Evolutionary conservation across 2,113 vertebrate species (phyloP), one percentile per base, ranked within the genome.

Genomic region (Eonycteris spelaea): DNA sequence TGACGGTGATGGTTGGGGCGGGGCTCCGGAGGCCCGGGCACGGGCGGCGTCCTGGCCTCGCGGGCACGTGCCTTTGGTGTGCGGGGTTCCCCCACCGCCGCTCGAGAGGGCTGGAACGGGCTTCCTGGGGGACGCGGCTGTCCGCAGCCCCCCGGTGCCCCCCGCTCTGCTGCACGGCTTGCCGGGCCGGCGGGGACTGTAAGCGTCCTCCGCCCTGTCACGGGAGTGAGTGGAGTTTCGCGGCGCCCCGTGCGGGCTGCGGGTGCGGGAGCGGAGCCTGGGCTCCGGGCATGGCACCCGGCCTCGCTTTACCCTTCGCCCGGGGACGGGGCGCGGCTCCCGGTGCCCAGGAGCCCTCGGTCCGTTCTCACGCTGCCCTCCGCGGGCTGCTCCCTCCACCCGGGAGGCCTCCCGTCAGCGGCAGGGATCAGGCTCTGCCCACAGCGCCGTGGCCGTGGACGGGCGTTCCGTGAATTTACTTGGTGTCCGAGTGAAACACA

Each of bases 291-390:
- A 40, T 61, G 45, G 51, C 28, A 1, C 3, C 18, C 0, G 8
- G 70, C 30, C 51, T 28, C 12, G 1, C 6, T n/a, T 59, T 18
- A 1, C 70, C 18, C 40, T 22, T 10, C 2, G 3, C 55, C 10
- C 4, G 2, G 18, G 16, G n/a, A 9, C 38, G 2, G 0, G 38
- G 24, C 9, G n/a, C 0, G 0, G 0, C 40, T 53, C 28, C 73
- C 51, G 0, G 48, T 15, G 45, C 18, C 21, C 30, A 7, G n/a
- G 38, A 15, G n/a, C 19, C 63, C 24, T 35, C 53, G 10, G 45
- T 45, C 40, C 61, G 0, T 68, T 21, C 21, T 35, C 40, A 43
- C 43, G 8, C 43, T 43, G 43, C 43, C 40, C 85, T 40, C n/a
- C 13, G 0, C 3, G 7, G 3, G 19, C 6, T 12, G 6, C 33